A percentile compares a stretch with the other conserved stretches of the same genome.
phyloP scores from a whole-genome alignment of 2,797 vertebrate genomes.

The Echeneis naucrates region DNA sequence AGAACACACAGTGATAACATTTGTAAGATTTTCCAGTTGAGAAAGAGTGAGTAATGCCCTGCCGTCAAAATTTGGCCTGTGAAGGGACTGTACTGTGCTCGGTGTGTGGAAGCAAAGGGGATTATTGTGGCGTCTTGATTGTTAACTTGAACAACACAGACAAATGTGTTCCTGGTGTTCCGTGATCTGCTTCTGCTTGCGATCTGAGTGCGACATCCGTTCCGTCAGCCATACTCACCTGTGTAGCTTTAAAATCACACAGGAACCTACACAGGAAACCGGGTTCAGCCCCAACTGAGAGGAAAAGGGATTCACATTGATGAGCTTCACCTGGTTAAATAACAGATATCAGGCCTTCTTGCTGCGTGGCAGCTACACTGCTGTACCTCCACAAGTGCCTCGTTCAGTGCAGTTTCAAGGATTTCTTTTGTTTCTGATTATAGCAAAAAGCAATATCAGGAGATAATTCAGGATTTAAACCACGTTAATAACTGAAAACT shows the following conservation, averaged over 20 bases:
- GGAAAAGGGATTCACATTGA: too few relatives aligned
- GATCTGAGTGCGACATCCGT: too few relatives aligned
- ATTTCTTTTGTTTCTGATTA: neutral
- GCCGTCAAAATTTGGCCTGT: slow-evolving; percentile 12
- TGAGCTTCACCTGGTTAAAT: too few relatives aligned
- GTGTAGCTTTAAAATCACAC: too few relatives aligned
- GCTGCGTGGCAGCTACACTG: too few relatives aligned
- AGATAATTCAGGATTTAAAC: neutral
- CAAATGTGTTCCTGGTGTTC: slow-evolving; percentile 9
- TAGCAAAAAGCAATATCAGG: neutral
- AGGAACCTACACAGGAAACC: too few relatives aligned
- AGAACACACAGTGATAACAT: slow-evolving; percentile 20
- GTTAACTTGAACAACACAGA: slow-evolving; percentile 21
- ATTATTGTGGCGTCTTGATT: slow-evolving; percentile 1
- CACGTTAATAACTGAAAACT: too few relatives aligned
- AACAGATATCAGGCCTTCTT: too few relatives aligned
- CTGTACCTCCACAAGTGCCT: too few relatives aligned
- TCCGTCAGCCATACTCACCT: too few relatives aligned
- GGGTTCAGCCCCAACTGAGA: too few relatives aligned
- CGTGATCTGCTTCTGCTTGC: neutral
- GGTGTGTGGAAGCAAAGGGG: neutral
- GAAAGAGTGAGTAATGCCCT: slow-evolving; percentile 26
- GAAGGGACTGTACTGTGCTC: neutral
- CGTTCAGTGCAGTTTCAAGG: neutral
- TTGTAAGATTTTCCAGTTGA: slow-evolving; percentile 16